Evolutionary conservation across 2,113 vertebrate species (phyloP).

Genomic region (Petrocephalus microphthalmus): DNA sequence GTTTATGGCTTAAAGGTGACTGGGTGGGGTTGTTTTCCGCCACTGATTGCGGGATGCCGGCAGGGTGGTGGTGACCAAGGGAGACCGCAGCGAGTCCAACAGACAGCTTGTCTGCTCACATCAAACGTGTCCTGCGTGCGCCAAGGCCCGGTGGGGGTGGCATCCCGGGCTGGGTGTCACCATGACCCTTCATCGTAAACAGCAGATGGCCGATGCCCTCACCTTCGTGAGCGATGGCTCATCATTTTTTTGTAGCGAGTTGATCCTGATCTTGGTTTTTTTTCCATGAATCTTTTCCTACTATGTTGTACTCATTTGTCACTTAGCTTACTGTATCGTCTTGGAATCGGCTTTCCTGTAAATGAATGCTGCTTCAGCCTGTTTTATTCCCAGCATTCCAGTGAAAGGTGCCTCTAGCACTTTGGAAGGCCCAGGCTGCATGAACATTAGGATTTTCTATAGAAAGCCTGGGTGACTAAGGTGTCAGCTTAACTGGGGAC

Average conservation of each 20-base stretch:
- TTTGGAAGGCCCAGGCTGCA: background rate
- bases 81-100: background rate
- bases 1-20: background rate
- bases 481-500: background rate
- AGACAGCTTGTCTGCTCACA: background rate
- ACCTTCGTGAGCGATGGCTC: background rate
- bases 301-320: background rate
- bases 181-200: background rate
- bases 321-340: background rate
- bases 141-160: background rate
- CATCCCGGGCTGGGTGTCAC: background rate
- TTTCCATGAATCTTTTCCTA: background rate
- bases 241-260: background rate
- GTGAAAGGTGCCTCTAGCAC: background rate
- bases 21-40: background rate
- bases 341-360: background rate
- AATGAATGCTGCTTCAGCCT: background rate
- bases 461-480: background rate
- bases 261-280: background rate
- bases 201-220: background rate
- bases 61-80: background rate
- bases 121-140: background rate
- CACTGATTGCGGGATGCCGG: background rate
- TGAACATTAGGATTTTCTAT: background rate
- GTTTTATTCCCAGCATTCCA: background rate